Evolutionary conservation across 2,113 vertebrate genomes (phyloP).

Genomic region (human (Homo sapiens)): DNA sequence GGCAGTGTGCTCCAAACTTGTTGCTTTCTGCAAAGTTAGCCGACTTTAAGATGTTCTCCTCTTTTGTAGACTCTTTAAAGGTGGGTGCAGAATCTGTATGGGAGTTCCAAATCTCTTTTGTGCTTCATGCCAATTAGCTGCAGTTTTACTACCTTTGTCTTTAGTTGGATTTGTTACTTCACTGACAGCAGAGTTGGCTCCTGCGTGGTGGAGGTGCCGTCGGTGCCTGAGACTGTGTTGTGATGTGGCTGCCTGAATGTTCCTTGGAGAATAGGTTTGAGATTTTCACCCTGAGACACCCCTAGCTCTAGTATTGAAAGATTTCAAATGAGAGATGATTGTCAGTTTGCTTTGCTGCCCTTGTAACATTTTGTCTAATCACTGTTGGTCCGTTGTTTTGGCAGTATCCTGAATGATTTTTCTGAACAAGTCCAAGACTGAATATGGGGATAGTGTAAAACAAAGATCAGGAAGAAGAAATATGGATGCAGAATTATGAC

Average conservation of each 20-base stretch:
- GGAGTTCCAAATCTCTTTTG: background rate
- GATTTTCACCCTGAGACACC: fast-evolving
- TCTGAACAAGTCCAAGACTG: background rate
- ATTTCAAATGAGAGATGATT: fast-evolving
- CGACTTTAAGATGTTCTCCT: background rate
- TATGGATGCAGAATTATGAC: fast-evolving
- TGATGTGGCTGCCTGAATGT: fast-evolving
- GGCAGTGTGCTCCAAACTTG: background rate
- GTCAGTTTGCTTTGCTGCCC: fast-evolving
- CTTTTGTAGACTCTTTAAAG: fast-evolving
- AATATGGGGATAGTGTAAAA: background rate
- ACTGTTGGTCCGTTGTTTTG: fast-evolving
- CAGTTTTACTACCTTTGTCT: fast-evolving
- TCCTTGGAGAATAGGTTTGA: background rate
- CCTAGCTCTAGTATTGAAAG: fast-evolving
- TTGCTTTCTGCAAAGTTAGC: background rate
- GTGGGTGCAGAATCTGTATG: fast-evolving
- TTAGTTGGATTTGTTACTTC: background rate
- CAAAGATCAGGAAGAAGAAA: background rate
- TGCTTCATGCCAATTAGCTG: fast-evolving
- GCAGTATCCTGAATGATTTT: background rate
- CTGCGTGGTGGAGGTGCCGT: background rate
- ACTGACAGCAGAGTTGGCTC: fast-evolving
- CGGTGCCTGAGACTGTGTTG: fast-evolving
- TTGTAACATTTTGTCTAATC: background rate